Evolutionary conservation across 2,113 vertebrate species (phyloP).

Genomic region (Protomyctophum bolini): DNA sequence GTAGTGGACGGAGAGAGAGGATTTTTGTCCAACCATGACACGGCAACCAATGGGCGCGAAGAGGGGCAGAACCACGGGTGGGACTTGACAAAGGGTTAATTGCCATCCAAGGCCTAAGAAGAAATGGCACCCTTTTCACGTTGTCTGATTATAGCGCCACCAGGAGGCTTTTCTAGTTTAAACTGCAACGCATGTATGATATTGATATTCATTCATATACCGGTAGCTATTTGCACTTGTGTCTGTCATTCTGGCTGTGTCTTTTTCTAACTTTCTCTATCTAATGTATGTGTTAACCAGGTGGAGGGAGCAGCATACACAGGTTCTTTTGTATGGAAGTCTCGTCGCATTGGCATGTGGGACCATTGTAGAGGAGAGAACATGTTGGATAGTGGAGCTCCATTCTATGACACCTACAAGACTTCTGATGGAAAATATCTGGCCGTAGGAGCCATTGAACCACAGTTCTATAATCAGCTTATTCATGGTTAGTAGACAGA

Average conservation of each 20-base stretch:
- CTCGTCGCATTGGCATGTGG: conserved; percentile 80
- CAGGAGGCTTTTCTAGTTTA: too few relatives aligned
- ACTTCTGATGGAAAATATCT: conserved; percentile 87
- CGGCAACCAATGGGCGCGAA: too few relatives aligned
- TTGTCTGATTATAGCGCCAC: too few relatives aligned
- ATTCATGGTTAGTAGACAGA: conserved; percentile 79
- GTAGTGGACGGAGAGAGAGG: too few relatives aligned
- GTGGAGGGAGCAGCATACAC: conserved; percentile 92
- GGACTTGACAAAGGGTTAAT: too few relatives aligned
- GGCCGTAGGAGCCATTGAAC: conserved; percentile 93
- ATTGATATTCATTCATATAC: too few relatives aligned
- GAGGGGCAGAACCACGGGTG: too few relatives aligned
- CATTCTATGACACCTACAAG: conserved; percentile 90
- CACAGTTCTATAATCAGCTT: conserved; percentile 87
- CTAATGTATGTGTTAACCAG: conserved; percentile 63
- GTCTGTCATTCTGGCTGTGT: not conserved
- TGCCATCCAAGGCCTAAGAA: too few relatives aligned
- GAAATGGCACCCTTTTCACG: too few relatives aligned
- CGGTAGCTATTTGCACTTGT: not conserved
- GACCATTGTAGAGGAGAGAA: conserved; percentile 83
- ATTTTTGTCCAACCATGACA: too few relatives aligned
- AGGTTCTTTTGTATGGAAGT: conserved; percentile 94
- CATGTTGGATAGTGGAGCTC: conserved; percentile 88
- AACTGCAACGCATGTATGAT: too few relatives aligned
- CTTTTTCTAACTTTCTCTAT: not conserved